Evolutionary conservation across 2,797 vertebrate species (phyloP).

Genomic region (Toxotes lorentzi): DNA sequence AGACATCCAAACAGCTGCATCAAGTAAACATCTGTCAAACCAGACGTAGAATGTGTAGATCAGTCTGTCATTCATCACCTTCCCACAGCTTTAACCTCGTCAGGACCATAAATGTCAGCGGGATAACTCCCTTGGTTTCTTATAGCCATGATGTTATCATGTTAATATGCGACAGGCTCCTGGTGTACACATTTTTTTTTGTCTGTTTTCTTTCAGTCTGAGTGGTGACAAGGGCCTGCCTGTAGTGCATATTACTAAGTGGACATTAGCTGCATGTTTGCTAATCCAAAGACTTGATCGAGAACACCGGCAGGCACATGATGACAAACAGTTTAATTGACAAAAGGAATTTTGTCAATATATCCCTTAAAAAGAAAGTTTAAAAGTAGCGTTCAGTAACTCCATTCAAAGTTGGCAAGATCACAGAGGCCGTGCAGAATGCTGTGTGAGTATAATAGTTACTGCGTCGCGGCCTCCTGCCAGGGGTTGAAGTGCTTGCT

Average conservation of each 20-base stretch:
- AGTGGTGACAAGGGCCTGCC: slow-evolving; percentile 45
- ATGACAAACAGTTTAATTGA: slow-evolving; percentile 28
- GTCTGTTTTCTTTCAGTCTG: slow-evolving; percentile 8
- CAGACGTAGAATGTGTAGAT: slow-evolving; percentile 36
- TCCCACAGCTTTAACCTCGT: slow-evolving; percentile 25
- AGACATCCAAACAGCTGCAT: slow-evolving; percentile 49
- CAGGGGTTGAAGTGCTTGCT: slow-evolving; percentile 72
- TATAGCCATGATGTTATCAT: slow-evolving; percentile 41
- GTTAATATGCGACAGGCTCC: slow-evolving; percentile 26
- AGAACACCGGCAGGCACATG: slow-evolving; percentile 32
- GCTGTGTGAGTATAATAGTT: slow-evolving; percentile 33
- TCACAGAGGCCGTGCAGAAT: slow-evolving; percentile 31
- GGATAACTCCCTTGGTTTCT: slow-evolving; percentile 22
- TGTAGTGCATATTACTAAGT: slow-evolving; percentile 45
- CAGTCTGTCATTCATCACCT: slow-evolving; percentile 31
- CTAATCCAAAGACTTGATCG: slow-evolving; percentile 29
- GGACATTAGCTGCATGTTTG: slow-evolving; percentile 12
- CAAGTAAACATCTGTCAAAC: slow-evolving; percentile 36
- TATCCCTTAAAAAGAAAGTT: slow-evolving; percentile 33
- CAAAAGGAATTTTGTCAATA: slow-evolving; percentile 14
- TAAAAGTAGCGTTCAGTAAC: slow-evolving; percentile 39
- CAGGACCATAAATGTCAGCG: slow-evolving; percentile 23
- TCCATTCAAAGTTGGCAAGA: slow-evolving; percentile 42
- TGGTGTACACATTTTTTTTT: slow-evolving; percentile 13
- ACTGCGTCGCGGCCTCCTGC: slow-evolving; percentile 45